A percentile compares a stretch with the other conserved stretches of the same genome.
These are phyloP conservation scores for Ips typographus DNA, from an alignment of 1,140 invertebrate genomes.

Conservation along the genomic window DNA sequence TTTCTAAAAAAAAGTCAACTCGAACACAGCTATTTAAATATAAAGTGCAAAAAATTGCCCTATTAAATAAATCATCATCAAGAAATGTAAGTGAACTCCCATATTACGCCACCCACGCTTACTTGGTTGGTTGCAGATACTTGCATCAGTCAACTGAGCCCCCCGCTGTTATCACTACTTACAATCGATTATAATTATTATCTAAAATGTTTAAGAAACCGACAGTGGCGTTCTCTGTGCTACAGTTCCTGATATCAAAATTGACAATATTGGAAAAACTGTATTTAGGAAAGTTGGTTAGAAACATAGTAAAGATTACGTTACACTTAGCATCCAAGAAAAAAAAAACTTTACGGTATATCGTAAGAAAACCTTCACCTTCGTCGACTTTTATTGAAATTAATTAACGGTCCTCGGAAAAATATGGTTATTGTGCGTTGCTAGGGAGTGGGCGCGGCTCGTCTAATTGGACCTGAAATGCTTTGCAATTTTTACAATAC, in stretches of 20 bases:
- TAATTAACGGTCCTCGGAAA: slow-evolving; percentile 34
- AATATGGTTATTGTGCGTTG: slow-evolving; percentile 27
- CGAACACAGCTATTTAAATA: too few species aligned
- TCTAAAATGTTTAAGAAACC: slow-evolving; percentile 2
- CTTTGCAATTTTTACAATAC: slow-evolving; percentile 12
- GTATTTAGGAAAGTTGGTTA: neutral
- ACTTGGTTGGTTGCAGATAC: slow-evolving; percentile 1
- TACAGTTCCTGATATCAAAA: neutral
- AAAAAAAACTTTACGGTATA: neutral
- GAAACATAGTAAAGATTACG: too few species aligned
- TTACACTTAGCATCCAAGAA: too few species aligned
- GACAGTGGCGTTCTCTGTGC: slow-evolving; percentile 5
- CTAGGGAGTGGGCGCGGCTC: slow-evolving; percentile 26
- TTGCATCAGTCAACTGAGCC: slow-evolving; percentile 19
- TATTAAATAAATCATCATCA: neutral
- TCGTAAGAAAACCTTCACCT: slow-evolving; percentile 29
- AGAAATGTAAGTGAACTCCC: slow-evolving; percentile 7
- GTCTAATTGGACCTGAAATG: slow-evolving; percentile 31
- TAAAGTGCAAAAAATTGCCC: too few species aligned
- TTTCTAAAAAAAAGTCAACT: too few species aligned
- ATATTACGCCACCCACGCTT: slow-evolving; percentile 23
- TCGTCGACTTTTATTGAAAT: slow-evolving; percentile 33
- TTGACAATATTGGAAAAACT: neutral
- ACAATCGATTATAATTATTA: slow-evolving; percentile 10
- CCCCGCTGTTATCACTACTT: slow-evolving; percentile 21